A percentile compares a stretch with the other conserved stretches of the same genome.
Conservation (phyloP, 1,140 invertebrate genomes). For the Drosophila trapezifrons region DNA sequence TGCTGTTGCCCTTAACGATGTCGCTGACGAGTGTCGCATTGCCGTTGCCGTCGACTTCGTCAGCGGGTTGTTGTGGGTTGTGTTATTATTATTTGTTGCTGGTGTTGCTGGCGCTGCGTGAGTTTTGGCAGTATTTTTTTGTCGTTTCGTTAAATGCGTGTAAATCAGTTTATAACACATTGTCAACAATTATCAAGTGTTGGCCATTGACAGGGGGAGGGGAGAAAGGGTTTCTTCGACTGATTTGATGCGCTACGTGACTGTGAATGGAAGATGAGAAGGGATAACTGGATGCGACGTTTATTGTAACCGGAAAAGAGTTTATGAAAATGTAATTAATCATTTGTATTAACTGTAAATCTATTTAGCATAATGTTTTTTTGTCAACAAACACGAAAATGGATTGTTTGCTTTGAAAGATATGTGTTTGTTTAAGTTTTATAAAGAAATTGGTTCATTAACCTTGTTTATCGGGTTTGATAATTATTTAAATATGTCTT, state of each 20-base stretch:
- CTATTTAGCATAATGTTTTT: not conserved
- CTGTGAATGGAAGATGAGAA: not conserved
- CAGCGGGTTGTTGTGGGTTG: conserved; percentile 50
- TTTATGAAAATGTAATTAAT: conserved; percentile 1
- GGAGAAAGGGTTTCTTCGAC: conserved; percentile 9
- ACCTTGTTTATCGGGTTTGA: no score
- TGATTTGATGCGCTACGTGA: conserved; percentile 21
- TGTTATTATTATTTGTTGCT: conserved; percentile 53
- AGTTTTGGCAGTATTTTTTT: conserved; percentile 78
- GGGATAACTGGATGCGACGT: not conserved
- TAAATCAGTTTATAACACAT: conserved; percentile 83
- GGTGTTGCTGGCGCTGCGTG: conserved; percentile 75
- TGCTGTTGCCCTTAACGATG: conserved; percentile 60
- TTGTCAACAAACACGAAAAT: not conserved
- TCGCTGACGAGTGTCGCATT: conserved; percentile 58
- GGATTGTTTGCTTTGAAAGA: no score
- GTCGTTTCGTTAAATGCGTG: conserved; percentile 74
- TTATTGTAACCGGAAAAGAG: not conserved
- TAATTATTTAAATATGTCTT: no score
- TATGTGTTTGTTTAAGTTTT: no score
- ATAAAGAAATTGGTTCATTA: no score
- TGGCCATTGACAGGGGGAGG: conserved; percentile 23
- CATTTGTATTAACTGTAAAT: not conserved
- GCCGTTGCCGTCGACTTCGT: conserved; percentile 29
- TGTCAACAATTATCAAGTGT: conserved; percentile 81